Evolutionary conservation across 2,888 invertebrate genomes (phyloP).

Genomic region (Xestia rhomboidea): DNA sequence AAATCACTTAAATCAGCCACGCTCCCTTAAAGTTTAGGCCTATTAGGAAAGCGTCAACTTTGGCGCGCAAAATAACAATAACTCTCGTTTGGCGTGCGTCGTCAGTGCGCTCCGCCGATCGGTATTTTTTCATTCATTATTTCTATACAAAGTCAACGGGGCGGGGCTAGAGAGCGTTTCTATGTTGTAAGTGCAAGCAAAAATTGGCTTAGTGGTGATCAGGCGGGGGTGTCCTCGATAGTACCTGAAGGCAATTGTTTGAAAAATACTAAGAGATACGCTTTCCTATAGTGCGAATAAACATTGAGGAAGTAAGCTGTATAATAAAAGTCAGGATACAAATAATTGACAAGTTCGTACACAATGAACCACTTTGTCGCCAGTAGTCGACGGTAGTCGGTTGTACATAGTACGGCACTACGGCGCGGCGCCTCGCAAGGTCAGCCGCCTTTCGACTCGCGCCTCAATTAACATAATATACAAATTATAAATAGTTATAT

Average conservation of each 20-base stretch:
- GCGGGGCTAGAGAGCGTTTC: too few relatives aligned
- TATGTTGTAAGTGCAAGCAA: too few relatives aligned
- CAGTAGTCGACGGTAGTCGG: constrained; percentile 56
- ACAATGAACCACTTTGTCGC: constrained; percentile 72
- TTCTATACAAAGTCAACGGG: too few relatives aligned
- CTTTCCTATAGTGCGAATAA: background rate
- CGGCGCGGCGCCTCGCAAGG: constrained; percentile 83
- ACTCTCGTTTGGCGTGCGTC: too few relatives aligned
- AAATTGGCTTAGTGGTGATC: too few relatives aligned
- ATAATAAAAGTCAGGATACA: constrained; percentile 43
- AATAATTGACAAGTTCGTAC: constrained; percentile 63
- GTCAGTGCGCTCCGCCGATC: too few relatives aligned
- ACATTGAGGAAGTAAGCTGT: constrained; percentile 18
- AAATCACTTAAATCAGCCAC: too few relatives aligned
- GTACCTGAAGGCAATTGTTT: background rate
- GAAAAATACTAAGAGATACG: background rate
- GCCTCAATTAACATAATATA: constrained; percentile 83
- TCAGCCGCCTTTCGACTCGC: constrained; percentile 85
- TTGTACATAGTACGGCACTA: constrained; percentile 26
- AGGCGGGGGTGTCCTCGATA: too few relatives aligned
- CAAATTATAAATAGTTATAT: constrained; percentile 76
- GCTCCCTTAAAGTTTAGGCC: too few relatives aligned
- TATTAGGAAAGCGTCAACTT: too few relatives aligned
- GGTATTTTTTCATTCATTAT: too few relatives aligned
- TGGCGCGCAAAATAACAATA: too few relatives aligned